Conservation (phyloP, 2,797 vertebrate genomes). For the Naso thynnoides region DNA sequence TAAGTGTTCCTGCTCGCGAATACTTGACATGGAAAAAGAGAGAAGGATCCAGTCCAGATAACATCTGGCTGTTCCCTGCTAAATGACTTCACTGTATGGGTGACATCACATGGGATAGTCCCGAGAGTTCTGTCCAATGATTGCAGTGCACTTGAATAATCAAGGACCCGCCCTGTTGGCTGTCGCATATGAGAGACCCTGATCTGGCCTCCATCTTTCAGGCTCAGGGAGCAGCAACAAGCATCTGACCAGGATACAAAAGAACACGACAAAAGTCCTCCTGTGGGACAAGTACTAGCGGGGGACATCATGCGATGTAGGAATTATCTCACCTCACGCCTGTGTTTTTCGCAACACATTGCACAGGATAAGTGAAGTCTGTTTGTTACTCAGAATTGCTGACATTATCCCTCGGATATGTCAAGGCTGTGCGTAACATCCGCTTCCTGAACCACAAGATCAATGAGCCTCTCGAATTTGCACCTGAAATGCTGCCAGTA, state of each 20-base stretch:
- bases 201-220: conserved; percentile 36
- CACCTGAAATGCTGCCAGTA: too few species aligned
- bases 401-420: too few species aligned
- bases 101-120: conserved; percentile 76
- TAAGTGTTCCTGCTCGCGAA: conserved; percentile 22
- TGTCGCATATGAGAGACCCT: conserved; percentile 27
- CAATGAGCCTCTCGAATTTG: too few species aligned
- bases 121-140: conserved; percentile 52
- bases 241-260: conserved; percentile 29
- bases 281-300: too few species aligned
- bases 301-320: too few species aligned
- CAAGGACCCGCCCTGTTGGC: conserved; percentile 68
- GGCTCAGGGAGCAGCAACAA: conserved; percentile 25
- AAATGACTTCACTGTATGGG: conserved; percentile 54
- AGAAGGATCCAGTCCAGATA: conserved; percentile 38
- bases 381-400: too few species aligned
- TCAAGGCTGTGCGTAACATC: too few species aligned
- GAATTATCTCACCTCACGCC: too few species aligned
- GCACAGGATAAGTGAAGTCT: too few species aligned
- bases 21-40: conserved; percentile 24
- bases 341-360: too few species aligned
- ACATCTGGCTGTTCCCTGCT: conserved; percentile 62
- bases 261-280: conserved; percentile 14
- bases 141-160: conserved; percentile 59
- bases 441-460: too few species aligned